A percentile compares a stretch with the other conserved stretches of the same genome.
These are phyloP conservation scores for Drosophila prolongata DNA, from an alignment of 2,888 invertebrate species.

Conservation along the genomic window DNA sequence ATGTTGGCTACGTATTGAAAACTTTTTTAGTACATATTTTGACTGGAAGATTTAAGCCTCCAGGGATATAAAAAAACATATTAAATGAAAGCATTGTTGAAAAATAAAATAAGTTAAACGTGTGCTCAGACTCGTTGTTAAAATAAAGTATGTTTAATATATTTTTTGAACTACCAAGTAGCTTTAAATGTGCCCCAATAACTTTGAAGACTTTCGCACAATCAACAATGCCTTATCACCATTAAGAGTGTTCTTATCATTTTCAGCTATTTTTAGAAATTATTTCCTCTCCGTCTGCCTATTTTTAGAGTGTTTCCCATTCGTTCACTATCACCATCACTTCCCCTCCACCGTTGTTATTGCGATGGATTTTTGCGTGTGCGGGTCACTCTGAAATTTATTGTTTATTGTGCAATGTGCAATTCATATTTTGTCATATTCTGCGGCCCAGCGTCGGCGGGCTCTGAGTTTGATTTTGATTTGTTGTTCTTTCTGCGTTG, in stretches of 20 bases:
- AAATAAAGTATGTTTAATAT: too few species aligned
- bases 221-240: not conserved
- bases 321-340: slow-evolving; percentile 4
- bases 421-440: slow-evolving; percentile 73
- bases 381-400: slow-evolving; percentile 66
- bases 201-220: not conserved
- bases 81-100: too few species aligned
- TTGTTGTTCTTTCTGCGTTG: slow-evolving; percentile 51
- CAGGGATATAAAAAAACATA: not conserved
- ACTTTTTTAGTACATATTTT: not conserved
- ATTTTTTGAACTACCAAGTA: not conserved
- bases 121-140: too few species aligned
- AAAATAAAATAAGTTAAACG: too few species aligned
- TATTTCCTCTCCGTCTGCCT: not conserved
- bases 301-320: slow-evolving; percentile 20
- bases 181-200: not conserved
- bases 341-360: slow-evolving; percentile 4
- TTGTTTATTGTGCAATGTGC: slow-evolving; percentile 65
- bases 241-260: not conserved
- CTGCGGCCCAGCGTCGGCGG: slow-evolving; percentile 47
- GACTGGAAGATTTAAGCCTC: not conserved
- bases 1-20: not conserved
- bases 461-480: slow-evolving; percentile 61
- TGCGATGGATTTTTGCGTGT: slow-evolving; percentile 25
- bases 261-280: not conserved